Conservation (phyloP, 2,113 vertebrate genomes). For the Paratilapia polleni region DNA sequence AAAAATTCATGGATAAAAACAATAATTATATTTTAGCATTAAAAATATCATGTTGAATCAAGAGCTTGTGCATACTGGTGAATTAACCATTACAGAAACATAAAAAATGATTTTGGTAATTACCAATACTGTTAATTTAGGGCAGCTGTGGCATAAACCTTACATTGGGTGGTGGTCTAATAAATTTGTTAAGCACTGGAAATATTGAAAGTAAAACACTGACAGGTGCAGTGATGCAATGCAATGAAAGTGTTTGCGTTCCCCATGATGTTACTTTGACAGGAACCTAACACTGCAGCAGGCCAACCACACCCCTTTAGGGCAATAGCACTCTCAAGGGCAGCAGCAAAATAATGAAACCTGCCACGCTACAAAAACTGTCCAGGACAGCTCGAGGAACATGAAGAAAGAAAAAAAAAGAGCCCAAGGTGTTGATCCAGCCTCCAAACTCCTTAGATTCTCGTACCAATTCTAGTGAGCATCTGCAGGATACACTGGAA, state of each 20-base stretch:
- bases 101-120: too few relatives aligned
- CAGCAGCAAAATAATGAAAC: background rate
- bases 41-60: too few relatives aligned
- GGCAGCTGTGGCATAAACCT: too few relatives aligned
- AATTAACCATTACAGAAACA: too few relatives aligned
- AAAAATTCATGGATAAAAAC: too few relatives aligned
- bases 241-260: background rate
- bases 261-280: background rate
- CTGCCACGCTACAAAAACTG: fast-evolving
- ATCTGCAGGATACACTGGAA: fast-evolving
- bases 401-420: background rate
- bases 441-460: background rate
- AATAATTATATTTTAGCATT: too few relatives aligned
- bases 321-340: background rate
- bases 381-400: background rate
- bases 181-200: too few relatives aligned
- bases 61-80: too few relatives aligned
- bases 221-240: background rate
- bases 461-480: fast-evolving
- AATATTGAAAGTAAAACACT: background rate
- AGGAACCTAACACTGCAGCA: background rate
- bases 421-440: background rate
- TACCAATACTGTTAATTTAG: too few relatives aligned
- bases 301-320: background rate
- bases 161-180: too few relatives aligned